phyloP scores from a whole-genome alignment of 2,888 invertebrate genomes.

The Drosophila algonquin region DNA sequence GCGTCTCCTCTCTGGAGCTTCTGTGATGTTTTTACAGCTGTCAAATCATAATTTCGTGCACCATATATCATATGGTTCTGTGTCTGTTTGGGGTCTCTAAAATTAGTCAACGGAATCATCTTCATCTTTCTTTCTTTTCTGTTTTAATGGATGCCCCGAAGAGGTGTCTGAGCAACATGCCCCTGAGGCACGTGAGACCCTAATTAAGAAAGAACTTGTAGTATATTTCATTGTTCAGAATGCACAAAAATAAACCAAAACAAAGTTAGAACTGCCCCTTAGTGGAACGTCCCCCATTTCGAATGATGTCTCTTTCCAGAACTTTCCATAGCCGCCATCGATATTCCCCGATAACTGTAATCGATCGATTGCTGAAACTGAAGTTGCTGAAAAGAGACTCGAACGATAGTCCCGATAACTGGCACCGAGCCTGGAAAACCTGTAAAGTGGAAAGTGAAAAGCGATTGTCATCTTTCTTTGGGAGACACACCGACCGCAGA shows the following conservation, averaged over 20 bases:
- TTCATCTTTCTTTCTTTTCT: slow-evolving; percentile 4
- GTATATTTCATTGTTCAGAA: slow-evolving; percentile 32
- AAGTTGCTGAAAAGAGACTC: background rate
- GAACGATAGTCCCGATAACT: no score
- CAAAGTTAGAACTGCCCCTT: background rate
- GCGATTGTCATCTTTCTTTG: background rate
- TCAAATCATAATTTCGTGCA: slow-evolving; percentile 30
- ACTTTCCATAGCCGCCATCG: background rate
- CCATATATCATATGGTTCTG: slow-evolving; percentile 28
- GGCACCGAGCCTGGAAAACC: no score
- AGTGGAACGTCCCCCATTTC: background rate
- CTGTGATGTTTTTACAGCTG: slow-evolving; percentile 7
- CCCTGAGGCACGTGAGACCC: slow-evolving; percentile 20
- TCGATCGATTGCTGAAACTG: background rate
- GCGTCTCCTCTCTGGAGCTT: background rate
- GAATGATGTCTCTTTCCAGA: background rate
- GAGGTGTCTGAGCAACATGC: background rate
- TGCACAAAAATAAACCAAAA: background rate
- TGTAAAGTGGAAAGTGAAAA: slow-evolving; percentile 4
- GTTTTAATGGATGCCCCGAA: background rate
- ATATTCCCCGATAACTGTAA: background rate
- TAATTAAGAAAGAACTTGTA: slow-evolving; percentile 26
- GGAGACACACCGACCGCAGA: slow-evolving; percentile 13
- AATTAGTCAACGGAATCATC: slow-evolving; percentile 30
- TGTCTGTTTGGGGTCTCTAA: slow-evolving; percentile 19